Evolutionary conservation across 2,797 vertebrate species (phyloP).

Genomic region (Cyclura pinguis): DNA sequence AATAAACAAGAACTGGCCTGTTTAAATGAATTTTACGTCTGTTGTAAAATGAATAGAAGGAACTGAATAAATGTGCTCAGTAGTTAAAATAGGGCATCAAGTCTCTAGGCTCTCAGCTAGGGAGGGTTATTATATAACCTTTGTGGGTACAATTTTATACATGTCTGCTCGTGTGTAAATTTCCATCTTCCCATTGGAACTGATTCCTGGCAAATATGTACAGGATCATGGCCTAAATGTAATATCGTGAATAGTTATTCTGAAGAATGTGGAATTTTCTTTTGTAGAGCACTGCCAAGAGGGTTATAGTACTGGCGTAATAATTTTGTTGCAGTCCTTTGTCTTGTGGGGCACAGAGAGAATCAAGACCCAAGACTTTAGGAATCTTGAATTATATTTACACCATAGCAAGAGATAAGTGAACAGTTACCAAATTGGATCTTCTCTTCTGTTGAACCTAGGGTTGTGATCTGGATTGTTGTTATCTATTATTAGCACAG

Average conservation of each 20-base stretch:
- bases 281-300: background rate
- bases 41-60: background rate
- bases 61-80: background rate
- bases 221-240: background rate
- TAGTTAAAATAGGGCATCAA: background rate
- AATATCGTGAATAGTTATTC: background rate
- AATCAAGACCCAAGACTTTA: too few relatives aligned
- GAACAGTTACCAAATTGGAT: background rate
- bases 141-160: background rate
- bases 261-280: background rate
- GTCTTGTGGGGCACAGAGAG: background rate
- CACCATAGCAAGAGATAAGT: background rate
- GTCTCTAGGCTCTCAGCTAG: background rate
- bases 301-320: background rate
- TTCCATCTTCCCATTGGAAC: background rate
- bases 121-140: background rate
- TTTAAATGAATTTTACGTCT: slow-evolving; percentile 19
- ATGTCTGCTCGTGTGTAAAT: background rate
- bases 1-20: slow-evolving; percentile 8
- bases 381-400: background rate
- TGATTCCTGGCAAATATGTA: background rate
- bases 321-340: background rate
- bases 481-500: too few relatives aligned
- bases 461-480: background rate
- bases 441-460: background rate